A percentile compares a stretch with the other conserved stretches of the same genome.
These are phyloP conservation scores for Apomyelois bistriatella DNA, from an alignment of 2,888 invertebrate species.

Conservation along the genomic window DNA sequence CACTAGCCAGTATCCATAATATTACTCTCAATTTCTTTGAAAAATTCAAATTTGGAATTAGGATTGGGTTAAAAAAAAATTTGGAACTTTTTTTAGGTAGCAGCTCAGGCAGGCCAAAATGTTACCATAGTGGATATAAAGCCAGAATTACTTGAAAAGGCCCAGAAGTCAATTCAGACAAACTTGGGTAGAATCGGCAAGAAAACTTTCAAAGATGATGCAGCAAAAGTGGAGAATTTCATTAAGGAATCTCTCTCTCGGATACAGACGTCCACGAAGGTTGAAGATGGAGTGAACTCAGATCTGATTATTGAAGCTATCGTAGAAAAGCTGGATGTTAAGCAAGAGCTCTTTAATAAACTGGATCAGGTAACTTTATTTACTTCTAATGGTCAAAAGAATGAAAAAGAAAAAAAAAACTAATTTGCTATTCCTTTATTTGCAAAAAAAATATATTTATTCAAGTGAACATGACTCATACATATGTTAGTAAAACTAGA, in stretches of 20 bases:
- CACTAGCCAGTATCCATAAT: no score
- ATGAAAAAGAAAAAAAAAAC: no score
- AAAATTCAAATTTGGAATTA: no score
- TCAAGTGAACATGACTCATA: no score
- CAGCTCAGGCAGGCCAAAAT: constrained; percentile 90
- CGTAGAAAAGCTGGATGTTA: constrained; percentile 88
- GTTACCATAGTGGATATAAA: constrained; percentile 90
- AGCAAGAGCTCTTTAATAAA: constrained; percentile 86
- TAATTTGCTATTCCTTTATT: no score
- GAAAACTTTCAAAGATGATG: constrained; percentile 85
- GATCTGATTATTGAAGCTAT: constrained; percentile 93
- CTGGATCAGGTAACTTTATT: constrained; percentile 82
- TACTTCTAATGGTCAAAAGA: no score
- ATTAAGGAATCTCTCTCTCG: constrained; percentile 81
- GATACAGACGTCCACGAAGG: constrained; percentile 82
- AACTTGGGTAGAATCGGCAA: constrained; percentile 89
- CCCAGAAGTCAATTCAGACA: constrained; percentile 83
- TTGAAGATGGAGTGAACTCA: constrained; percentile 80
- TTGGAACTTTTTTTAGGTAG: constrained; percentile 81
- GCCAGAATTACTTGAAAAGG: constrained; percentile 85
- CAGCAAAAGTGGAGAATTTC: constrained; percentile 83
- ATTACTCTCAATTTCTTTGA: no score
- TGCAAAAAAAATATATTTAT: no score
- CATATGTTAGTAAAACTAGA: no score
- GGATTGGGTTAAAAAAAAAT: not conserved